Base-by-base conservation (phyloP, 2,888 invertebrate genomes). In the Ypsolopha sequella region DNA sequence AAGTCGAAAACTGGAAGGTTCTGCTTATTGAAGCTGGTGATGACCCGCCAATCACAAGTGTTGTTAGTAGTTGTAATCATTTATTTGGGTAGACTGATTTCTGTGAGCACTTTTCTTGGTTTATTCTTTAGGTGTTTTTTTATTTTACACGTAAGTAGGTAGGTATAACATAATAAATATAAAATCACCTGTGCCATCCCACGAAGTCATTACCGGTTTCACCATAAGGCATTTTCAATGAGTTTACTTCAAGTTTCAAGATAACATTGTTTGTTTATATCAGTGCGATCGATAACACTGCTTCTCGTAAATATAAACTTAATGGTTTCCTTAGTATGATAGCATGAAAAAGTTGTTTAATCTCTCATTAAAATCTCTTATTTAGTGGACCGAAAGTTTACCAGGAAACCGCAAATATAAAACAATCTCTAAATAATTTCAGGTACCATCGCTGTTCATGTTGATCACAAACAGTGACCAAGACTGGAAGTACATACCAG, bases 11-110 rank as follows among this genome's bases (percentile, higher is more conserved):
- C 10, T 44, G 47, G 45, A 35, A 13, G 38, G 49, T 52, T 7
- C 49, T 52, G 13, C 44, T 52, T 7, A 9, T 52, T 6, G 52
- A 52, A 13, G 52, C 49, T 13, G 52, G 52, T 6, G 49, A 50
- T 4, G 13, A 52, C 11, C 52, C 52, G 4, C 44, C 45, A 1
- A 33, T 43, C 10, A 34, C 36, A 2, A n/a, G 49, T n/a, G 49
- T 50, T n/a, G 52, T 52, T 35, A 38, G 52, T 50, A n/a, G 7
- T 24, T 10, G 6, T 4, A 6, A 9, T 14, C 24, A 4, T 10
- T 41, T 10, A 7, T 9, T 6, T 34, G 6, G 1, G 10, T 7
- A 9, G 10, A 48, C 34, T 34, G 10, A 10, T n/a, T 9, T 33
- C 34, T 4, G n/a, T 10, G 36, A 4, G 46, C 34, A n/a, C 13